A percentile compares a stretch with the other conserved stretches of the same genome.
phyloP scores from a whole-genome alignment of 2,888 invertebrate species.

The Drosophila atripex region DNA sequence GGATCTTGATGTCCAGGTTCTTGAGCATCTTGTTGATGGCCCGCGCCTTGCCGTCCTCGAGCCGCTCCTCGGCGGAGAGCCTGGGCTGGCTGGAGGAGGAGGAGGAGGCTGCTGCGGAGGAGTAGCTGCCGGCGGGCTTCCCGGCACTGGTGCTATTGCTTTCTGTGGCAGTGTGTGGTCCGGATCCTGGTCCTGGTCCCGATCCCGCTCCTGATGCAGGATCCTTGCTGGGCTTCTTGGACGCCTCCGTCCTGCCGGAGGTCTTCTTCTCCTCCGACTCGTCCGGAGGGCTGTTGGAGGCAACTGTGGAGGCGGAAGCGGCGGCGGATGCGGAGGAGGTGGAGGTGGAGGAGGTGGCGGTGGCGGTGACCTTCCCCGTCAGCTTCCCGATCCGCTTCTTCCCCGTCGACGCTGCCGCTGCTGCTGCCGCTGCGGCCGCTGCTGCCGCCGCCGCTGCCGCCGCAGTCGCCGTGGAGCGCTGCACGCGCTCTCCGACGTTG shows the following conservation, averaged over 20 bases:
- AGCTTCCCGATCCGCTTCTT: constrained; percentile 75
- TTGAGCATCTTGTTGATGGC: constrained; percentile 84
- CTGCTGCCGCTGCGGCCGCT: constrained; percentile 27
- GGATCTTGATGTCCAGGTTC: constrained; percentile 83
- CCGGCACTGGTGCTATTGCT: constrained; percentile 5
- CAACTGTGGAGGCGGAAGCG: background rate
- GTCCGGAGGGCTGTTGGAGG: constrained; percentile 31
- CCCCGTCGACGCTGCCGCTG: constrained; percentile 40
- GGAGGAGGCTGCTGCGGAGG: background rate
- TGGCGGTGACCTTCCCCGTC: constrained; percentile 28
- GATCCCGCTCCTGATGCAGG: constrained; percentile 3
- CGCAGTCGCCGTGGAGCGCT: constrained; percentile 65
- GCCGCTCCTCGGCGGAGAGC: constrained; percentile 60
- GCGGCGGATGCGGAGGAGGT: background rate
- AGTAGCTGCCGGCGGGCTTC: constrained; percentile 16
- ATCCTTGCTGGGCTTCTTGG: constrained; percentile 28
- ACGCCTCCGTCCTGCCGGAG: constrained; percentile 43
- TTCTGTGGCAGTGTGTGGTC: constrained; percentile 11
- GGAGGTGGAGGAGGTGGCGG: background rate
- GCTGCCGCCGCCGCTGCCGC: constrained; percentile 50
- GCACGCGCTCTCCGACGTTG: constrained; percentile 80
- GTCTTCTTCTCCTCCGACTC: constrained; percentile 55
- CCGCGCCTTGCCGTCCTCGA: constrained; percentile 82
- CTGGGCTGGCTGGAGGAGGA: constrained; percentile 26
- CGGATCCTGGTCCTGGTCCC: background rate